phyloP scores from a whole-genome alignment of 2,888 invertebrate species.

The Abscondita cerata region DNA sequence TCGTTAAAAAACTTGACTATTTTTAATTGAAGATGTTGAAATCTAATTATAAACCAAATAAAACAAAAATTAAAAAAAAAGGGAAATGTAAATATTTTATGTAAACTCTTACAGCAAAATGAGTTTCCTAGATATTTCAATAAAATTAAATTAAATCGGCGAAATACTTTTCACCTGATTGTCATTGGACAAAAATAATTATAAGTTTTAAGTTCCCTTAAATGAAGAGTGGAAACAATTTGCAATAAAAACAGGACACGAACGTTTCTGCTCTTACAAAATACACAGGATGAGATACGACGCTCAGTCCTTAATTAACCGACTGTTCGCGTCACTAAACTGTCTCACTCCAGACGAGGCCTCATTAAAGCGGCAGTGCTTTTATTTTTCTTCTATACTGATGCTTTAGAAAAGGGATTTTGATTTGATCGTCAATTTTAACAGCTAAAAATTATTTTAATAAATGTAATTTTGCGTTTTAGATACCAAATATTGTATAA shows the following conservation, averaged over 20 bases:
- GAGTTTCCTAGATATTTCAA: no score
- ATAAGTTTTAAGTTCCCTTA: conserved; percentile 8
- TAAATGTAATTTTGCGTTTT: no score
- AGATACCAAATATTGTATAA: not conserved
- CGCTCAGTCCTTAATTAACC: conserved; percentile 26
- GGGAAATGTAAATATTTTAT: no score
- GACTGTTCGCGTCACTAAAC: conserved; percentile 24
- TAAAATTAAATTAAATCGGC: no score
- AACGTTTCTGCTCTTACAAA: conserved; percentile 13
- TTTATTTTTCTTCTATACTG: conserved; percentile 15
- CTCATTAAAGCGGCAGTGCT: conserved; percentile 23
- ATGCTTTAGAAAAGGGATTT: conserved; percentile 3
- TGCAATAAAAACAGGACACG: conserved; percentile 22
- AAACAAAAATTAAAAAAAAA: no score
- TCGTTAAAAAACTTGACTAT: no score
- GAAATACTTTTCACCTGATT: no score
- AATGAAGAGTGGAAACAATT: conserved; percentile 16
- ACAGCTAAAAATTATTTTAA: no score
- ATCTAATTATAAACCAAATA: no score
- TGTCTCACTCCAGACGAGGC: conserved; percentile 24
- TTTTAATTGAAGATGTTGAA: no score
- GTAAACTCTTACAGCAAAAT: no score
- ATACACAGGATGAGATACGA: conserved; percentile 15
- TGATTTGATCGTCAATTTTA: conserved; percentile 21
- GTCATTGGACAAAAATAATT: conserved; percentile 1